A percentile compares a stretch with the other conserved stretches of the same genome.
Conservation (phyloP, 2,888 invertebrate species). For the Ecdyonurus torrentis region DNA sequence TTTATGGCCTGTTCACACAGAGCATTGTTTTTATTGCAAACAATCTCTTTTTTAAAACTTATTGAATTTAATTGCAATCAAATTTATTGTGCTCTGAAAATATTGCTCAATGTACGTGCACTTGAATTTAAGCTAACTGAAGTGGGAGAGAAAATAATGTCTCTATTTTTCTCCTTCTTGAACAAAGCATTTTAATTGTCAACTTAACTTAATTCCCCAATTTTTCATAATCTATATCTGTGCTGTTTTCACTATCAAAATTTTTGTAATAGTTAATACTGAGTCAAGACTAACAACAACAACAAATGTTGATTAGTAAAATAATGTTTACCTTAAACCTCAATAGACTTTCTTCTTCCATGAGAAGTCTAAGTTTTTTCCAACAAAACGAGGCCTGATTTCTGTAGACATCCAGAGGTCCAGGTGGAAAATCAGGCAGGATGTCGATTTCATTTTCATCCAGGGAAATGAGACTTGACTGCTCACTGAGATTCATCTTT, state of each 20-base stretch:
- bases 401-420: conserved; percentile 32
- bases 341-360: conserved; percentile 32
- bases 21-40: no score
- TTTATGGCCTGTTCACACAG: no score
- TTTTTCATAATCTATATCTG: not conserved
- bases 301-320: not conserved
- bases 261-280: not conserved
- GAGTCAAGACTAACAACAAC: not conserved
- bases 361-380: conserved; percentile 29
- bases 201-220: not conserved
- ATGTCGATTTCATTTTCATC: conserved; percentile 3
- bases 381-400: conserved; percentile 32
- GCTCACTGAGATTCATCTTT: not conserved
- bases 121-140: no score
- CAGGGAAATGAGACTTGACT: not conserved
- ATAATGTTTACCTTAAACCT: conserved; percentile 26
- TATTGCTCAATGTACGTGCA: no score
- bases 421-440: conserved; percentile 23
- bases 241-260: not conserved
- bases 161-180: no score
- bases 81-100: no score
- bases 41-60: no score
- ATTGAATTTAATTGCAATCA: no score
- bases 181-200: no score
- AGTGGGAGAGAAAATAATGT: no score